Conservation (phyloP, 2,888 invertebrate genomes). For the Lepeophtheirus nordmannii region DNA sequence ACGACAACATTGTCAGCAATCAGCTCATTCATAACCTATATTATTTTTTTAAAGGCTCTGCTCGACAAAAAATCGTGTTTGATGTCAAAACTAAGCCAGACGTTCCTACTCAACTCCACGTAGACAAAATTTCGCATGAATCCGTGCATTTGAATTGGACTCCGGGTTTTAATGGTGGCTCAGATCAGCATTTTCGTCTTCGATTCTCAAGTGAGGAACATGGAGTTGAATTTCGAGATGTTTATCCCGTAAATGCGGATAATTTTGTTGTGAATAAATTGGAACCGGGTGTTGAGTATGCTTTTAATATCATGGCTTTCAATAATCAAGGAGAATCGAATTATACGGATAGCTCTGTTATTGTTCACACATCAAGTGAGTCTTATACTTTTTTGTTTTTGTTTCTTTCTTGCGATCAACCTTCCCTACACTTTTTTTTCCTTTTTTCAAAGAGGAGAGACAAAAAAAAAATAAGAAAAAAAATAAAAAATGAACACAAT, state of each 20-base stretch:
- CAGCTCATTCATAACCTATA: not conserved
- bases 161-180: slow-evolving; percentile 21
- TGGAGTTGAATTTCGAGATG: slow-evolving; percentile 14
- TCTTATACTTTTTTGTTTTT: not conserved
- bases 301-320: slow-evolving; percentile 13
- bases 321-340: slow-evolving; percentile 22
- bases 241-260: slow-evolving; percentile 19
- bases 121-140: slow-evolving; percentile 8
- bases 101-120: not conserved
- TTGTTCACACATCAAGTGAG: slow-evolving; percentile 16
- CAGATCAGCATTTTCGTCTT: slow-evolving; percentile 17
- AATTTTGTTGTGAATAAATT: not conserved
- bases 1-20: not conserved
- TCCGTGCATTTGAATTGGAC: slow-evolving; percentile 11
- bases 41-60: not conserved
- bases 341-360: not conserved
- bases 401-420: no score
- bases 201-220: not conserved
- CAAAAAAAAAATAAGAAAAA: no score
- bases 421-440: no score
- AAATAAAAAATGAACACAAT: no score
- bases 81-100: slow-evolving; percentile 22
- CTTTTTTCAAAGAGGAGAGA: no score
- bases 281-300: slow-evolving; percentile 1
- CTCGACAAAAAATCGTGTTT: not conserved